Conservation (phyloP, 1,140 invertebrate species). For the Trichonephila inaurata region DNA sequence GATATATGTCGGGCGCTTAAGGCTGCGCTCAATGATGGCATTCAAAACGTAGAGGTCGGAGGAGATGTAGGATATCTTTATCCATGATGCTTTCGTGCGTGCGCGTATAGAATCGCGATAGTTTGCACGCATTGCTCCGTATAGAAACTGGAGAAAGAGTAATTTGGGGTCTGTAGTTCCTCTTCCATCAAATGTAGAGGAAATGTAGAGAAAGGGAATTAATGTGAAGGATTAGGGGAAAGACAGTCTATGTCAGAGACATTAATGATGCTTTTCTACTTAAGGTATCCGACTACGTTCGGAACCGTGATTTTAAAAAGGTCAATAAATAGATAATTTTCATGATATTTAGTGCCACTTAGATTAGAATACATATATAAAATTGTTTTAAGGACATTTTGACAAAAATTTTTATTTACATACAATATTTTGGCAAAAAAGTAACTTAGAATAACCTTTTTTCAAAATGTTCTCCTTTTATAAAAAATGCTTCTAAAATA, state of each 20-base stretch:
- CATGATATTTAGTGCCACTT: no score
- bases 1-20: neutral
- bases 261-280: neutral
- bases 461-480: no score
- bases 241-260: neutral
- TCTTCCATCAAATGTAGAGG: neutral
- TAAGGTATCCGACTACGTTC: neutral
- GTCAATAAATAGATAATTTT: no score
- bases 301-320: no score
- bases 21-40: neutral
- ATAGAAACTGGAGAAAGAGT: slow-evolving; percentile 13
- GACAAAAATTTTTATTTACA: no score
- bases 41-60: neutral
- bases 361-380: no score
- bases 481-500: no score
- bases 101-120: neutral
- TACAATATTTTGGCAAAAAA: no score
- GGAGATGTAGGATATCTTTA: neutral
- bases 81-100: neutral
- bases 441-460: no score
- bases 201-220: neutral
- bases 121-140: neutral
- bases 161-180: neutral
- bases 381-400: no score
- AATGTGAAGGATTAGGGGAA: neutral